Evolutionary conservation across 2,888 invertebrate genomes (phyloP).

Genomic region (Drosophila mayaguana): DNA sequence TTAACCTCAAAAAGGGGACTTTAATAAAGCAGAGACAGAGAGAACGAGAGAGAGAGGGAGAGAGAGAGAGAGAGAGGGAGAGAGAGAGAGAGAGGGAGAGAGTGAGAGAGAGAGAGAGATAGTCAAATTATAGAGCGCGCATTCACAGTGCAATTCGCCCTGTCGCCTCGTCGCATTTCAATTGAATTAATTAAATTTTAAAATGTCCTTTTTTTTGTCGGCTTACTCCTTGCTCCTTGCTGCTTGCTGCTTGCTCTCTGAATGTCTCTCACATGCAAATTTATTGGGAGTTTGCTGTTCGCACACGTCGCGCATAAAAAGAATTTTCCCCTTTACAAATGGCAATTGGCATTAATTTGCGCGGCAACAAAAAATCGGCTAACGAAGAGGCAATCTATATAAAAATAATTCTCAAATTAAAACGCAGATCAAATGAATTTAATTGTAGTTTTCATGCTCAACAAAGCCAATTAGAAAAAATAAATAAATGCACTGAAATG

Average conservation of each 20-base stretch:
- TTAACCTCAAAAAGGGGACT: conserved; percentile 11
- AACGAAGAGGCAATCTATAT: conserved; percentile 11
- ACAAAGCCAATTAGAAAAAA: not conserved
- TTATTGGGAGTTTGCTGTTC: conserved; percentile 58
- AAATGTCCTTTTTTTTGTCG: conserved; percentile 50
- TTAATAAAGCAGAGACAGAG: conserved; percentile 17
- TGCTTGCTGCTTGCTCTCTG: conserved; percentile 7
- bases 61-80: not conserved
- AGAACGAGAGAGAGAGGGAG: not conserved
- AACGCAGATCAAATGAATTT: conserved; percentile 2
- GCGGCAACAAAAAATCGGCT: conserved; percentile 12
- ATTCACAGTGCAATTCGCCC: conserved; percentile 26
- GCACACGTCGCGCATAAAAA: conserved; percentile 55
- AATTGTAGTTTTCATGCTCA: conserved; percentile 1
- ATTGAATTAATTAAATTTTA: conserved; percentile 75
- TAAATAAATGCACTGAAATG: not conserved
- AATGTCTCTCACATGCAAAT: conserved; percentile 59
- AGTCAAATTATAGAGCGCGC: conserved; percentile 50
- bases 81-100: not conserved
- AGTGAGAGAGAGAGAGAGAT: not conserved
- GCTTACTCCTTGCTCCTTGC: conserved; percentile 21
- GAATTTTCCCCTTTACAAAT: conserved; percentile 39
- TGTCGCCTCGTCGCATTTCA: conserved; percentile 51
- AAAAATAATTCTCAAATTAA: conserved; percentile 10
- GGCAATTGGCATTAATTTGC: conserved; percentile 33